Percentiles rank a stretch among this genome's conserved stretches.
These are phyloP conservation scores for Hyaena hyaena DNA, from an alignment of 2,113 vertebrate genomes.

Conservation along the genomic window DNA sequence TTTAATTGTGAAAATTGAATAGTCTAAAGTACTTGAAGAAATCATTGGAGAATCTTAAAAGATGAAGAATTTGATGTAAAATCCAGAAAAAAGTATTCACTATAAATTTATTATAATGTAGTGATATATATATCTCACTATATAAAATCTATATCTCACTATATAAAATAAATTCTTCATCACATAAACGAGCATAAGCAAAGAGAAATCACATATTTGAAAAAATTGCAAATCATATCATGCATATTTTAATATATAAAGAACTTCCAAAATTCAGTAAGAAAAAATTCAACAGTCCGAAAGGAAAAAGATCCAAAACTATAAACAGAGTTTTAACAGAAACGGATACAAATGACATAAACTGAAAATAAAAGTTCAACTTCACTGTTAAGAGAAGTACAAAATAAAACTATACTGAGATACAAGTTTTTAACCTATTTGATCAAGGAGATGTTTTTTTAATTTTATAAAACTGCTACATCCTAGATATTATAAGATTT, in stretches of 20 bases:
- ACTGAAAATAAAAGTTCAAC: not conserved
- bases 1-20: slow-evolving; percentile 25
- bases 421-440: not conserved
- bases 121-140: not conserved
- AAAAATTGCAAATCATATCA: not conserved
- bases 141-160: not conserved
- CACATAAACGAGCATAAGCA: not conserved
- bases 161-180: not conserved
- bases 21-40: not conserved
- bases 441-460: not conserved
- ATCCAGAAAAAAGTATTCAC: not conserved
- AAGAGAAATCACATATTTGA: not conserved
- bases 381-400: slow-evolving; percentile 18
- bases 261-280: not conserved
- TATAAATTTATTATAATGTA: not conserved
- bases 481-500: not conserved
- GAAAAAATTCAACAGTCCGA: not conserved
- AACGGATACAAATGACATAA: not conserved
- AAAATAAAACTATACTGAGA: slow-evolving; percentile 9
- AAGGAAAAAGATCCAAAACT: not conserved
- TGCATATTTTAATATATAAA: not conserved
- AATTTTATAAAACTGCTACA: not conserved
- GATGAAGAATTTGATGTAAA: not conserved
- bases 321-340: slow-evolving; percentile 17
- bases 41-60: not conserved